These are phyloP conservation scores for Andrena cerasifolii DNA, from an alignment of 1,140 invertebrate species.

Conservation along the genomic window DNA sequence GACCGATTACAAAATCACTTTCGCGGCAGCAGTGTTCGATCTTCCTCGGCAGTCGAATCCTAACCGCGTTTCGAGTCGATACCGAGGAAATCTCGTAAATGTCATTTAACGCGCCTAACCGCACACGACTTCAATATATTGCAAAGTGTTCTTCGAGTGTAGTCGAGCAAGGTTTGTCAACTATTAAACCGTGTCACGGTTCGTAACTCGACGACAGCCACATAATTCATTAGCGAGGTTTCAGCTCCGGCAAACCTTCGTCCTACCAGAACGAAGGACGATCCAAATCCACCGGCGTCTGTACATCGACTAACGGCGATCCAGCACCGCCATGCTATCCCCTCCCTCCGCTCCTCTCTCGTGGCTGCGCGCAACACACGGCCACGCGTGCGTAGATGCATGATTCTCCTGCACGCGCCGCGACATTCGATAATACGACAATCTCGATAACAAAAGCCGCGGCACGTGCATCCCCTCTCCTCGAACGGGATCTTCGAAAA, in stretches of 20 bases:
- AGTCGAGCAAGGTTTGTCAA: too few species aligned
- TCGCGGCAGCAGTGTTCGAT: background rate
- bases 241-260: background rate
- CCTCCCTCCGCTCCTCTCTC: too few species aligned
- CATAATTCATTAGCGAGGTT: background rate
- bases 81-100: background rate
- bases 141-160: background rate
- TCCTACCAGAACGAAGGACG: background rate
- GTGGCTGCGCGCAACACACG: slow-evolving; percentile 34
- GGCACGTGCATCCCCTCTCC: slow-evolving; percentile 52
- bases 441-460: slow-evolving; percentile 50
- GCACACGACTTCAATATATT: background rate
- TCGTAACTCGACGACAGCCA: background rate
- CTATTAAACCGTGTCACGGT: background rate
- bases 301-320: slow-evolving; percentile 42
- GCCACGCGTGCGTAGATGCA: slow-evolving; percentile 40
- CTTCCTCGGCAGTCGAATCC: background rate
- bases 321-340: slow-evolving; percentile 40
- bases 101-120: slow-evolving; percentile 18
- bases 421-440: slow-evolving; percentile 35
- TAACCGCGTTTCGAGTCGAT: background rate
- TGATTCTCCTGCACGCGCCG: slow-evolving; percentile 37
- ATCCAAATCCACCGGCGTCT: slow-evolving; percentile 22
- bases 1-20: slow-evolving; percentile 14
- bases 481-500: slow-evolving; percentile 25